phyloP scores from a whole-genome alignment of 1,140 invertebrate species.

The Pseudomyrmex cubaensis region DNA sequence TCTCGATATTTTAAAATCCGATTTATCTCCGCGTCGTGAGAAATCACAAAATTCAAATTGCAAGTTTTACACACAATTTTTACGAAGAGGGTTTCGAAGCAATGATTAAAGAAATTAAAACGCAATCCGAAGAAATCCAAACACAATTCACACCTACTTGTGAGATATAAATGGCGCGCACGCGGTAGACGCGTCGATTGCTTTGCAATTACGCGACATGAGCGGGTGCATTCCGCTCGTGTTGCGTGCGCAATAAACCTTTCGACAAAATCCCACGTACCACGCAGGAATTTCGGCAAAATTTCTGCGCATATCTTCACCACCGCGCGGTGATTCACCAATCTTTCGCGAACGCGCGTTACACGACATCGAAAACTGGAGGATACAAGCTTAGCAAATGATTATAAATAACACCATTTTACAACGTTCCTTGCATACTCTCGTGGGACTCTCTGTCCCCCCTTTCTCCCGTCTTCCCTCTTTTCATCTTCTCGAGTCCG shows the following conservation, averaged over 20 bases:
- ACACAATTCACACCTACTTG: too few species aligned
- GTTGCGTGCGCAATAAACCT: slow-evolving; percentile 20
- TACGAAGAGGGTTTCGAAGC: too few species aligned
- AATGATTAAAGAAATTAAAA: too few species aligned
- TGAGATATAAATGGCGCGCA: too few species aligned
- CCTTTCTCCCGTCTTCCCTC: too few species aligned
- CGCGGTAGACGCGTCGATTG: not conserved
- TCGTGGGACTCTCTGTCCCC: not conserved
- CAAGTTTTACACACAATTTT: too few species aligned
- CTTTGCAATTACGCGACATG: not conserved
- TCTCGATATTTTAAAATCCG: too few species aligned
- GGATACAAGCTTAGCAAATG: not conserved
- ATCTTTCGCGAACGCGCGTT: slow-evolving; percentile 24
- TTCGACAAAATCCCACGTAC: slow-evolving; percentile 26
- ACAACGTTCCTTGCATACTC: slow-evolving; percentile 27
- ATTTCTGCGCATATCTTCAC: slow-evolving; percentile 13
- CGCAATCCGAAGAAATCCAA: too few species aligned
- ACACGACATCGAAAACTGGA: slow-evolving; percentile 27
- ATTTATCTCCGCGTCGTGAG: too few species aligned
- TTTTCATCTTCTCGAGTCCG: slow-evolving; percentile 9
- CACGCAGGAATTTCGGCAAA: slow-evolving; percentile 34
- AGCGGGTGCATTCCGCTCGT: not conserved
- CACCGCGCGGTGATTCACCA: slow-evolving; percentile 14
- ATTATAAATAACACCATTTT: slow-evolving; percentile 49
- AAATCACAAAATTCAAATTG: too few species aligned